phyloP scores from a whole-genome alignment of 1,140 invertebrate genomes.

The Holotrichia oblita region DNA sequence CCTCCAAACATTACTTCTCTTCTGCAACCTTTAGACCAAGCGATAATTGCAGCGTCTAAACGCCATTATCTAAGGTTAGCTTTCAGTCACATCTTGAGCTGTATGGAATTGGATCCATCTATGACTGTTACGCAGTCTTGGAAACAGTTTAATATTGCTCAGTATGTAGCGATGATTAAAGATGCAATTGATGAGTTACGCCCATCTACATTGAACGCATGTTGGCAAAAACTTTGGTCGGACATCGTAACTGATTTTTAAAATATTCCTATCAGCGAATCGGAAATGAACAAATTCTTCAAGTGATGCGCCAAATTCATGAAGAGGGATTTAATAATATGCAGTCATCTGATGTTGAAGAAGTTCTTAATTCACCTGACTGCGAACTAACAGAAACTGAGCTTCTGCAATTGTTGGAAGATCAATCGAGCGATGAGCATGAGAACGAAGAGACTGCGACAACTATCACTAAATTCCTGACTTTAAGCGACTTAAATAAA shows the following conservation, averaged over 20 bases:
- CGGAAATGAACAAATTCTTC: background rate
- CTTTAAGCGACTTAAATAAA: background rate
- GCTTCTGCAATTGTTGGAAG: background rate
- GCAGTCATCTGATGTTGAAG: no score
- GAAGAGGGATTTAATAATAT: no score
- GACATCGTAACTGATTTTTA: background rate
- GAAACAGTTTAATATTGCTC: conserved; percentile 7
- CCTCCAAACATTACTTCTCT: no score
- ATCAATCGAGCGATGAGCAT: background rate
- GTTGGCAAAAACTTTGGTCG: background rate
- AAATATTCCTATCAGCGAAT: background rate
- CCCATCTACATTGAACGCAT: conserved; percentile 6
- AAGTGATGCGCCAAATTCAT: background rate
- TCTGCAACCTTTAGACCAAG: no score
- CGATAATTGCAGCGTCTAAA: background rate
- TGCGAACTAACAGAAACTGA: background rate
- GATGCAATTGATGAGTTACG: background rate
- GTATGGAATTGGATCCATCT: background rate
- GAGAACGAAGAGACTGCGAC: background rate
- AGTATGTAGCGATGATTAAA: background rate
- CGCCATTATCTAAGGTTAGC: background rate
- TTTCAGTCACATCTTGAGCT: background rate
- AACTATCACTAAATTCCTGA: background rate
- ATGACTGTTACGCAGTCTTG: background rate
- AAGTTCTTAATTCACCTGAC: no score